phyloP scores from a whole-genome alignment of 1,140 invertebrate genomes.

The Hycleus phaleratus region DNA sequence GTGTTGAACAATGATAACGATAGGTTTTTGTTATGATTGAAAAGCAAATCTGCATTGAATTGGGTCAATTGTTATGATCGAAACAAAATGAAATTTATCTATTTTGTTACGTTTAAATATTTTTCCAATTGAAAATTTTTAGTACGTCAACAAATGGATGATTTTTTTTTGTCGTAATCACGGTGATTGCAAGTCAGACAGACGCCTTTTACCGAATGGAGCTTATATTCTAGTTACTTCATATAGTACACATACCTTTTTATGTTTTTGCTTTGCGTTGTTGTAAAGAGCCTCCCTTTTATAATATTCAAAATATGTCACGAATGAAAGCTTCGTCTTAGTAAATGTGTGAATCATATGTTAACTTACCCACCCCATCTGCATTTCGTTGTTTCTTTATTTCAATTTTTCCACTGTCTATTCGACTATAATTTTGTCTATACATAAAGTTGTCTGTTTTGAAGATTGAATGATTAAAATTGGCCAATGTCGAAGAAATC shows the following conservation, averaged over 20 bases:
- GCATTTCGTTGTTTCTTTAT: not conserved
- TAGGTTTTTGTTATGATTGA: no score
- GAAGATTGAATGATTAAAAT: slow-evolving; percentile 6
- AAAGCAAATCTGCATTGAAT: no score
- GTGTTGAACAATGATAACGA: no score
- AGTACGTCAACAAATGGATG: not conserved
- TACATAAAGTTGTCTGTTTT: no score
- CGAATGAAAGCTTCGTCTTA: not conserved
- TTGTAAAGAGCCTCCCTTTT: slow-evolving; percentile 2
- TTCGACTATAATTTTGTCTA: no score
- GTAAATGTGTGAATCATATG: not conserved
- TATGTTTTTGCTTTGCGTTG: slow-evolving; percentile 2
- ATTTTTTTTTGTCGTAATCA: slow-evolving; percentile 9
- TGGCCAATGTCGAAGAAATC: slow-evolving; percentile 3
- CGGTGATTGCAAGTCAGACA: slow-evolving; percentile 4
- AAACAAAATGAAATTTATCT: no score
- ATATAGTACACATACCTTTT: slow-evolving; percentile 1
- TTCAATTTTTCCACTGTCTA: no score
- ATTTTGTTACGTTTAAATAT: no score
- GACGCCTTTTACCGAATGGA: slow-evolving; percentile 4
- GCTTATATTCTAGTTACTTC: slow-evolving; percentile 7
- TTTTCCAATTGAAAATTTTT: no score
- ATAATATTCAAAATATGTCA: slow-evolving; percentile 6
- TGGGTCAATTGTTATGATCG: no score
- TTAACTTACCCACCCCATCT: not conserved